These are phyloP conservation scores for Erannis defoliaria DNA, from an alignment of 2,888 invertebrate genomes.

Conservation along the genomic window DNA sequence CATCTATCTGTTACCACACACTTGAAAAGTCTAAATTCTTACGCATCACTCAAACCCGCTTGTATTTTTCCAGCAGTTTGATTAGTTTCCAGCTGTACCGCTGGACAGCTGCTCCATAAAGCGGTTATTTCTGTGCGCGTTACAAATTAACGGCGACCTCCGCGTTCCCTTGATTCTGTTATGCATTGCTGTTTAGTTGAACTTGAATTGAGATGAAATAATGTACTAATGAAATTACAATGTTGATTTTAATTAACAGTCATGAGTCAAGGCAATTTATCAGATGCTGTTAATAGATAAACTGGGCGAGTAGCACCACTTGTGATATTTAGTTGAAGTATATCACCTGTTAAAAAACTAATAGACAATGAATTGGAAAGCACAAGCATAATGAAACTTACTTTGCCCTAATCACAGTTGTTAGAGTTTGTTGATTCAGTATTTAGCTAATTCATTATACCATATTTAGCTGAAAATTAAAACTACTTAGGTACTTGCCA, in stretches of 20 bases:
- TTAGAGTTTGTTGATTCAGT: no score
- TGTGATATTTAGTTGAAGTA: no score
- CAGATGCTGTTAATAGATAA: no score
- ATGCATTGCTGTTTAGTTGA: constrained; percentile 16
- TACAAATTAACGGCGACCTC: constrained; percentile 30
- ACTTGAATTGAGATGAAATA: constrained; percentile 14
- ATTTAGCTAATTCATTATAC: no score
- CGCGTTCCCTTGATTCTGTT: constrained; percentile 16
- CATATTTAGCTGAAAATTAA: no score
- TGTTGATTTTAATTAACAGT: no score
- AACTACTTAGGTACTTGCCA: no score
- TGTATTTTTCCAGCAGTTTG: constrained; percentile 11
- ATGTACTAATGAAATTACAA: neutral
- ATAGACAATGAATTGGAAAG: no score
- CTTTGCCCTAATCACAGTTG: no score
- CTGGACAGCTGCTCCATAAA: constrained; percentile 32
- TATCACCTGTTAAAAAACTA: no score
- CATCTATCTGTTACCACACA: neutral
- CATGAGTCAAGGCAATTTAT: neutral
- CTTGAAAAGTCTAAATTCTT: neutral
- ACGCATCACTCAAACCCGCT: neutral
- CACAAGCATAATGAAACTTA: no score
- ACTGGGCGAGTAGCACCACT: no score
- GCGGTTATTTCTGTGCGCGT: constrained; percentile 30
- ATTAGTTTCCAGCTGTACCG: constrained; percentile 10